A percentile compares a stretch with the other conserved stretches of the same genome.
phyloP scores from a whole-genome alignment of 2,888 invertebrate genomes.

The Morpho helenor region DNA sequence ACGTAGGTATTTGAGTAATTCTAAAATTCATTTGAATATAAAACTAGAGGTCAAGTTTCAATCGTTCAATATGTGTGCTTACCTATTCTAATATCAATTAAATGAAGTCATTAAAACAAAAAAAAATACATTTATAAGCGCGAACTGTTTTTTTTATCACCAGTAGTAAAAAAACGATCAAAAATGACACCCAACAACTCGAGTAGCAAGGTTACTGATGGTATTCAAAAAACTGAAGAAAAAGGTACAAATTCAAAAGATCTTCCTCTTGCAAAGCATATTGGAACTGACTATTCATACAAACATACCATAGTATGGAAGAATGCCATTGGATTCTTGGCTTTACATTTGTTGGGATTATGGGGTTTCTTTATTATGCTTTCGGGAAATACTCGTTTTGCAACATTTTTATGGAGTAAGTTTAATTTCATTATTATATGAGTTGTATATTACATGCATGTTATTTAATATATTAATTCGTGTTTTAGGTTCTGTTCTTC shows the following conservation, averaged over 20 bases:
- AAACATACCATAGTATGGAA: conserved; percentile 80
- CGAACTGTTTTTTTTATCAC: no score
- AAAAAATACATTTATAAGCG: no score
- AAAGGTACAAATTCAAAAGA: conserved; percentile 13
- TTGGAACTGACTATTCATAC: conserved; percentile 50
- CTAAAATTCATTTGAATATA: no score
- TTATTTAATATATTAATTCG: neutral
- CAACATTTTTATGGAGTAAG: conserved; percentile 48
- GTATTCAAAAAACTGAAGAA: conserved; percentile 1
- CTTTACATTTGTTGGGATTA: conserved; percentile 73
- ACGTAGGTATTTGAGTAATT: no score
- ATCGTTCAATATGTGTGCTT: no score
- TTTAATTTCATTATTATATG: conserved; percentile 58
- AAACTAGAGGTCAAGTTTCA: no score
- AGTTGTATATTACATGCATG: neutral
- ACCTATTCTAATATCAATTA: no score
- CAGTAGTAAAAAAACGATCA: neutral
- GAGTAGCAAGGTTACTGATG: neutral
- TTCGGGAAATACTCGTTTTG: conserved; percentile 37
- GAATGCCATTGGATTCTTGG: conserved; percentile 79
- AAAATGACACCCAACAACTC: neutral
- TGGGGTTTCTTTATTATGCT: conserved; percentile 57
- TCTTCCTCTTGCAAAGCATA: conserved; percentile 31
- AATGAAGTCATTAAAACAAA: no score
- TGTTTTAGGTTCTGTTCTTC: neutral